Base-by-base conservation (phyloP, 2,113 vertebrate genomes). In the Stigmatopora nigra region DNA sequence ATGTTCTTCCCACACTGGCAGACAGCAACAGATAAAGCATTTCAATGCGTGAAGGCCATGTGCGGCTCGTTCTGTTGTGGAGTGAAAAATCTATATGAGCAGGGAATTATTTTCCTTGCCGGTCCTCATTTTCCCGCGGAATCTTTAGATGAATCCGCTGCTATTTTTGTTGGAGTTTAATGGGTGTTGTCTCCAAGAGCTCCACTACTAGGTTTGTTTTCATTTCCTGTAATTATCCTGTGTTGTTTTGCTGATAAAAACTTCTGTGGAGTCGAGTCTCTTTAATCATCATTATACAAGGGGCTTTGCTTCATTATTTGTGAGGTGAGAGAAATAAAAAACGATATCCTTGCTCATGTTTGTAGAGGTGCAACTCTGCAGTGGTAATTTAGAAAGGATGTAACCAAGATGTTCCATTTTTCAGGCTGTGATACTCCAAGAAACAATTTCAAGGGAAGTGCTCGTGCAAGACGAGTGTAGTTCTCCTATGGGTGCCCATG, bases 1-100 rank as follows among this genome's bases (percentile, higher is more conserved):
- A 78, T 78, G 71, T 64, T 55, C 71, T 61, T 35, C 66, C 31
- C 31, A 3, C 25, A 61, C 47, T 55, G 57, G 57, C 49, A 61
- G 66, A 72, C 57, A 61, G 57, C 63, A 67, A 17, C 68, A 72
- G n/a, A 78, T 65, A 76, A 83, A 71, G 71, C 67, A 61, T 74
- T 71, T 56, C 70, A 71, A 75, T 78, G 78, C 79, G 72, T 78
- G 81, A 77, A 76, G 56, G 61, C 87, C 85, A 86, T 88, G 82
- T 87, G 77, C 62, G 72, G 65, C 56, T 36, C 65, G 65, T 52
- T 36, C 65, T 73, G 66, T 82, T 85, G 79, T 63, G 57, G 31
- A 77, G 66, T 70, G 36, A 73, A 36, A 76, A 79, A 83, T 77
- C 75, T 71, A 66, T 75, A 78, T 47, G 45, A 8, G 68, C 53